These are phyloP conservation scores for Enteromius treurensis DNA, from an alignment of 2,797 vertebrate species.

Conservation along the genomic window DNA sequence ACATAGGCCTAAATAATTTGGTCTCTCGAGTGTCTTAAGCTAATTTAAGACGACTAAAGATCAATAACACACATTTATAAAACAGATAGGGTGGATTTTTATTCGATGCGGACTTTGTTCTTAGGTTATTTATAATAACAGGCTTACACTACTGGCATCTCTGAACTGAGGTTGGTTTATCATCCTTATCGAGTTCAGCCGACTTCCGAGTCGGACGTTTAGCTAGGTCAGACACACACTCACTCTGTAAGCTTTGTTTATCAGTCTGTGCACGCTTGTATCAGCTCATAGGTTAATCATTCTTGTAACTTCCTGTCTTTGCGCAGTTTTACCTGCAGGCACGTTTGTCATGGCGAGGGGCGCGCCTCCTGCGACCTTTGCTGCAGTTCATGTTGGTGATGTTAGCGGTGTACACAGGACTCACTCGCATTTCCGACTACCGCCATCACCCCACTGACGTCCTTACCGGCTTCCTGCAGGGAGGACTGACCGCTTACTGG, in stretches of 20 bases:
- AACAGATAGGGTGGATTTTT: not conserved
- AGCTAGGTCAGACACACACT: not conserved
- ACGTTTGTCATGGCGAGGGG: constrained; percentile 78
- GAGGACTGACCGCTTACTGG: constrained; percentile 83
- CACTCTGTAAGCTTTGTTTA: constrained; percentile 6
- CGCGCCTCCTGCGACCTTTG: constrained; percentile 76
- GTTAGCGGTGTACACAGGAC: constrained; percentile 82
- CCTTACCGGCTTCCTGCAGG: constrained; percentile 80
- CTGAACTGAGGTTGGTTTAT: not conserved
- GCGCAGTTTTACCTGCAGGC: constrained; percentile 84
- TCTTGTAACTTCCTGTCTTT: constrained; percentile 8
- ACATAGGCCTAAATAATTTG: not conserved
- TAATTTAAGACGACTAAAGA: not conserved
- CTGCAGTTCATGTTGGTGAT: constrained; percentile 82
- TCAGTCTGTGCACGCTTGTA: constrained; percentile 16
- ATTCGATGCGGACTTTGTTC: not conserved
- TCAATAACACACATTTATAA: not conserved
- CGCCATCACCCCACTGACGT: constrained; percentile 81
- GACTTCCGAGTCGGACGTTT: not conserved
- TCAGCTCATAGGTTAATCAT: constrained; percentile 23
- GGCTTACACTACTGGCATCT: not conserved
- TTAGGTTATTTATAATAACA: not conserved
- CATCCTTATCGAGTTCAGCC: not conserved
- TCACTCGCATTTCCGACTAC: constrained; percentile 82
- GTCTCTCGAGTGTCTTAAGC: not conserved